Evolutionary conservation across 2,888 invertebrate species (phyloP).

Genomic region (Ophonus ardosiacus): DNA sequence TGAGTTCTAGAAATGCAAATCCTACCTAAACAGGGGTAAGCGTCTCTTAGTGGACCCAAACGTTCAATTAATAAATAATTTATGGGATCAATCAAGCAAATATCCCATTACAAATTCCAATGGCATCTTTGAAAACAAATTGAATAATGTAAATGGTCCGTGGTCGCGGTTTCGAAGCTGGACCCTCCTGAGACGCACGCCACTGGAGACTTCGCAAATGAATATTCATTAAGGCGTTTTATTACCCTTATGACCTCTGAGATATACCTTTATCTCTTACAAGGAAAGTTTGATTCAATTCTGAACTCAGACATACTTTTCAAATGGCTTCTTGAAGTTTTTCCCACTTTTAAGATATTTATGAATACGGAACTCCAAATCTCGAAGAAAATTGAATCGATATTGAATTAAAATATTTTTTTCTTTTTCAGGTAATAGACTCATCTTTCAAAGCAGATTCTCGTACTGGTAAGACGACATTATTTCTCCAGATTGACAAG

Average conservation of each 20-base stretch:
- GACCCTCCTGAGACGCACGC: constrained; percentile 41
- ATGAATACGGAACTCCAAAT: constrained; percentile 56
- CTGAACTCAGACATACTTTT: constrained; percentile 49
- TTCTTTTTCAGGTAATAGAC: constrained; percentile 40
- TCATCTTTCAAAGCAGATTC: not conserved
- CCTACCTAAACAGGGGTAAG: not conserved
- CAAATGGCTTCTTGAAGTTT: constrained; percentile 52
- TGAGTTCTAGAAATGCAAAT: constrained; percentile 1
- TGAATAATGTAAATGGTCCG: constrained; percentile 61
- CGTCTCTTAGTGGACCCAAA: constrained; percentile 23
- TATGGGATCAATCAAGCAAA: constrained; percentile 41
- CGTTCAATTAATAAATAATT: constrained; percentile 50
- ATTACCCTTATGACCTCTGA: constrained; percentile 44
- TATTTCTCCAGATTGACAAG: not conserved
- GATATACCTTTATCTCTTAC: constrained; percentile 56
- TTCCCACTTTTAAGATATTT: constrained; percentile 54
- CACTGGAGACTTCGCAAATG: constrained; percentile 20
- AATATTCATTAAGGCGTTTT: constrained; percentile 61
- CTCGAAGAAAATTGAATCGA: constrained; percentile 50
- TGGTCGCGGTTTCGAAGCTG: constrained; percentile 27
- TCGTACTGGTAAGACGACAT: constrained; percentile 9
- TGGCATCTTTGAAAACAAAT: constrained; percentile 61
- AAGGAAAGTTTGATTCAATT: constrained; percentile 56
- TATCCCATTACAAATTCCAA: constrained; percentile 54
- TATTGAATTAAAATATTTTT: constrained; percentile 20